Evolutionary conservation across 2,888 invertebrate species (phyloP).

Genomic region (Celastrina argiolus): DNA sequence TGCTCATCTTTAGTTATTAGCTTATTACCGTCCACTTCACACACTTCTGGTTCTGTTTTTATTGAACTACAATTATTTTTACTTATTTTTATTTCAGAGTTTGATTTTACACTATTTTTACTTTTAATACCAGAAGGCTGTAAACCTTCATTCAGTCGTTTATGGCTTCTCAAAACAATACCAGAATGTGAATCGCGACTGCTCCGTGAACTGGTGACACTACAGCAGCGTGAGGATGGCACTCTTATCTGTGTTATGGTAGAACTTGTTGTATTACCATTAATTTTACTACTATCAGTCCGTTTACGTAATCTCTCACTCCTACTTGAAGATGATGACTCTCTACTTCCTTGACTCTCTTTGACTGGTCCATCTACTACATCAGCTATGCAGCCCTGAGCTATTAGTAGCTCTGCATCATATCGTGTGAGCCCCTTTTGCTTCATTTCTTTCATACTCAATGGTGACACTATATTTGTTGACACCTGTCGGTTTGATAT

Average conservation of each 20-base stretch:
- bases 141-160: constrained; percentile 61
- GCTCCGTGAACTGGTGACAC: constrained; percentile 70
- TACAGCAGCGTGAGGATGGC: constrained; percentile 61
- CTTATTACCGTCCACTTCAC: constrained; percentile 45
- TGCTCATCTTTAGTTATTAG: constrained; percentile 41
- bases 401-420: constrained; percentile 91
- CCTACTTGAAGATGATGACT: constrained; percentile 65
- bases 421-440: constrained; percentile 92
- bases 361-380: constrained; percentile 69
- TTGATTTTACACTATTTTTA: constrained; percentile 48
- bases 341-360: constrained; percentile 61
- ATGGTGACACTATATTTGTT: constrained; percentile 79
- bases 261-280: constrained; percentile 51
- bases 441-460: constrained; percentile 90
- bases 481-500: constrained; percentile 60
- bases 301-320: constrained; percentile 57
- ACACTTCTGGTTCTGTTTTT: constrained; percentile 54
- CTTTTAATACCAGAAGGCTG: constrained; percentile 52
- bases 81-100: constrained; percentile 50
- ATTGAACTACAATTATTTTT: constrained; percentile 47
- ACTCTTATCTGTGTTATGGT: constrained; percentile 53
- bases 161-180: constrained; percentile 80
- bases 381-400: constrained; percentile 87
- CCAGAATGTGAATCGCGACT: constrained; percentile 71
- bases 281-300: constrained; percentile 54